Evolutionary conservation across 2,113 vertebrate species (phyloP).

Genomic region (Lagopus leucura): DNA sequence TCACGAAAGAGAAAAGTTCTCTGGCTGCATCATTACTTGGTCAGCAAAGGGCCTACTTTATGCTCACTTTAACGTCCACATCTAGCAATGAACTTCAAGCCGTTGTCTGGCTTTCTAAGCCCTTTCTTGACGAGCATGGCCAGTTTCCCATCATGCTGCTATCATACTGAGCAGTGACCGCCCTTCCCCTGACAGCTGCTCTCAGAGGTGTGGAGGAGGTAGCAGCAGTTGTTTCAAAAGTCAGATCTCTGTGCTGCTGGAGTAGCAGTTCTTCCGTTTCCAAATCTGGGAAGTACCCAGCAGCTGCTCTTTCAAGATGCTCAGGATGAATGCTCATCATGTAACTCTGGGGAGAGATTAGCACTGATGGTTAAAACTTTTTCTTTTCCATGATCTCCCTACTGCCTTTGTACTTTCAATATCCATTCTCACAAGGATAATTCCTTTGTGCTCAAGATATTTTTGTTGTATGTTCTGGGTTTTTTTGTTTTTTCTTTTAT

Average conservation of each 20-base stretch:
- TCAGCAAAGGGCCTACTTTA: neutral
- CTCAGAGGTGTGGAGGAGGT: neutral
- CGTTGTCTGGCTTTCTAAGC: neutral
- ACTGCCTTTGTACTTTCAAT: neutral
- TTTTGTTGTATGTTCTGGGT: neutral
- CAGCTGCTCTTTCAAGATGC: neutral
- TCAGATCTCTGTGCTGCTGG: neutral
- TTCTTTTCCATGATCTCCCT: neutral
- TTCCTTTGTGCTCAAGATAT: neutral
- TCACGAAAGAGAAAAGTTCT: neutral
- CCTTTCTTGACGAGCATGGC: neutral
- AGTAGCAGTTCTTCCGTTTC: neutral
- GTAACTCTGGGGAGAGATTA: neutral
- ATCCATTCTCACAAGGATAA: neutral
- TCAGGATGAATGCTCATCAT: fast-evolving
- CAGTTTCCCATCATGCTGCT: neutral
- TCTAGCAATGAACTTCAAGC: neutral
- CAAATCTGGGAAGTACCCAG: neutral
- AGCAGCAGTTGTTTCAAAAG: neutral
- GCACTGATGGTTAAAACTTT: neutral
- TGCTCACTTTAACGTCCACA: neutral
- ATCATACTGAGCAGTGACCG: neutral
- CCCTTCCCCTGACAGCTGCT: neutral
- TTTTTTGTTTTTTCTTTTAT: no score
- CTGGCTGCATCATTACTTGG: neutral